A percentile compares a stretch with the other conserved stretches of the same genome.
phyloP scores from a whole-genome alignment of 2,113 vertebrate genomes.

The Probosciger aterrimus region DNA sequence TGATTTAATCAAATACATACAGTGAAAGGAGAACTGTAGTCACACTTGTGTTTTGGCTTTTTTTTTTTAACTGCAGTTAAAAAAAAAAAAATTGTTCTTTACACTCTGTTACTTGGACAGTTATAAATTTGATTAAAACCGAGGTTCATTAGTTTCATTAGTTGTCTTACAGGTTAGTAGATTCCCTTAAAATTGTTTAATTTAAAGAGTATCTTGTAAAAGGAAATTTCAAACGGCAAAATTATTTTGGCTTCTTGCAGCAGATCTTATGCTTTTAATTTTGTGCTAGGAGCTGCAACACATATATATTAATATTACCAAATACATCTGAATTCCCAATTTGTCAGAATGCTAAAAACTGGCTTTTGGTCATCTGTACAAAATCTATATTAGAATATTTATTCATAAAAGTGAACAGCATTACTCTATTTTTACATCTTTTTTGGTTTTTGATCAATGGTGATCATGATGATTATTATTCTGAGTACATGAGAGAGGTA shows the following conservation, averaged over 20 bases:
- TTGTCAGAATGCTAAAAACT: constrained; percentile 9
- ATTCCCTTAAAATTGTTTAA: background rate
- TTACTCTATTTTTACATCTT: background rate
- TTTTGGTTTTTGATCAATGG: background rate
- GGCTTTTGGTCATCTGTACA: background rate
- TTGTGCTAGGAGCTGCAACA: background rate
- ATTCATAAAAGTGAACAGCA: background rate
- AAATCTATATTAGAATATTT: background rate
- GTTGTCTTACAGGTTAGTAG: background rate
- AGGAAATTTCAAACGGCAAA: background rate
- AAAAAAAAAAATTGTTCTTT: background rate
- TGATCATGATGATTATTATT: background rate
- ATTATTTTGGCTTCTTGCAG: background rate
- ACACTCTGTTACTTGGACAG: background rate
- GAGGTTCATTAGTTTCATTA: background rate
- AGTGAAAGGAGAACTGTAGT: background rate
- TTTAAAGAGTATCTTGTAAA: background rate
- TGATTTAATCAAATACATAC: background rate
- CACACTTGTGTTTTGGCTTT: background rate
- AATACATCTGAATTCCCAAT: background rate
- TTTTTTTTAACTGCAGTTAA: background rate
- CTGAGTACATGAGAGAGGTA: background rate
- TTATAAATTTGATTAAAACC: background rate
- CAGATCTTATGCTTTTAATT: background rate
- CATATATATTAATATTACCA: background rate